Evolutionary conservation across 2,888 invertebrate species (phyloP).

Genomic region (Epirrhoe alternata): DNA sequence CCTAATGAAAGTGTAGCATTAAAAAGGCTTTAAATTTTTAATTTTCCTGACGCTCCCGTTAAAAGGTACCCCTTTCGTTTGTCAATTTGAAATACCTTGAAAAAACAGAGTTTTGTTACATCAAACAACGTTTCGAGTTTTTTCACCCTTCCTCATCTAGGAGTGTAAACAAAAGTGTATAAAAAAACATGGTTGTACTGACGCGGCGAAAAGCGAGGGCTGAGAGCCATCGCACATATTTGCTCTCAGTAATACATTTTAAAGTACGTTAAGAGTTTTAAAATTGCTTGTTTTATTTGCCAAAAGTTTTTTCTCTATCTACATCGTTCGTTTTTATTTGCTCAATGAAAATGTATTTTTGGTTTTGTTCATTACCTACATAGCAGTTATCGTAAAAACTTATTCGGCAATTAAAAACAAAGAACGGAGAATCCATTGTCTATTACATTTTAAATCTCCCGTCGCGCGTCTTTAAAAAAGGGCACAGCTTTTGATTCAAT

Average conservation of each 20-base stretch:
- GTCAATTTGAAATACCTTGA: conserved; percentile 26
- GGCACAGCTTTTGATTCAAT: background rate
- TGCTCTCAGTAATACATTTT: conserved; percentile 8
- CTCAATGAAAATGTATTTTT: background rate
- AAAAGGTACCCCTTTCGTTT: conserved; percentile 26
- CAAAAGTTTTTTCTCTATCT: background rate
- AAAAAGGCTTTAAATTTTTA: conserved; percentile 27
- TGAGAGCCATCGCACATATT: conserved; percentile 11
- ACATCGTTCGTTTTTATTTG: background rate
- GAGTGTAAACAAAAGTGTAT: conserved; percentile 33
- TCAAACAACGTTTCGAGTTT: conserved; percentile 24
- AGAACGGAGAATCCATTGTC: background rate
- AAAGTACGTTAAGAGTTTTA: background rate
- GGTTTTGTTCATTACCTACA: background rate
- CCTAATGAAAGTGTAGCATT: conserved; percentile 25
- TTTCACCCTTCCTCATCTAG: conserved; percentile 27
- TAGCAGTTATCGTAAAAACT: background rate
- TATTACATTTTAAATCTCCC: background rate
- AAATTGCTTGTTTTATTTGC: background rate
- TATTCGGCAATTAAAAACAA: background rate
- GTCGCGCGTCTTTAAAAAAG: background rate
- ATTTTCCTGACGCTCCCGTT: conserved; percentile 19
- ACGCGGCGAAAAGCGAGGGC: conserved; percentile 19
- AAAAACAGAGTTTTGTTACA: conserved; percentile 24
- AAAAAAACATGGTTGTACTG: conserved; percentile 28